Evolutionary conservation across 1,140 invertebrate genomes (phyloP).

Genomic region (Melitaea cinxia): DNA sequence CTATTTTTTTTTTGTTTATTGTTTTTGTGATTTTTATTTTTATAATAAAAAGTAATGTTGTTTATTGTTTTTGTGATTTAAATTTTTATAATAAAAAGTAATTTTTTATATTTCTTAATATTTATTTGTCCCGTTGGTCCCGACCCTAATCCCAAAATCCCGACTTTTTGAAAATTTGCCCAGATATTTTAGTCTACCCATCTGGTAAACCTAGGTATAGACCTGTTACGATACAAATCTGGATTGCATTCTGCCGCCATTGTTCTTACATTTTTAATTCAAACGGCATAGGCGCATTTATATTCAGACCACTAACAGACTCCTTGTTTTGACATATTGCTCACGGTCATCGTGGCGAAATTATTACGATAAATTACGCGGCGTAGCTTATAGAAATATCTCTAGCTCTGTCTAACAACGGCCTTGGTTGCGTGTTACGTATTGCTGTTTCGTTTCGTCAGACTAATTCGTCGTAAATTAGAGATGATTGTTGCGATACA

Average conservation of each 20-base stretch:
- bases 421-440: conserved; percentile 47
- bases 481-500: conserved; percentile 6
- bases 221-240: conserved; percentile 12
- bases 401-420: conserved; percentile 43
- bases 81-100: too few relatives aligned
- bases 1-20: too few relatives aligned
- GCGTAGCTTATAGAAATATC: conserved; percentile 41
- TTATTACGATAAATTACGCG: conserved; percentile 53
- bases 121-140: too few relatives aligned
- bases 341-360: conserved; percentile 65
- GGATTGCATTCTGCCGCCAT: conserved; percentile 11
- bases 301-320: conserved; percentile 33
- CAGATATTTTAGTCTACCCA: too few relatives aligned
- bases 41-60: too few relatives aligned
- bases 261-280: conserved; percentile 40
- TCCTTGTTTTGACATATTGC: conserved; percentile 56
- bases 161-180: too few relatives aligned
- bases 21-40: too few relatives aligned
- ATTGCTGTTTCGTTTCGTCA: conserved; percentile 40
- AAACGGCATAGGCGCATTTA: conserved; percentile 29
- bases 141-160: too few relatives aligned
- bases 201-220: too few relatives aligned
- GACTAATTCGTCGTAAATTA: conserved; percentile 20
- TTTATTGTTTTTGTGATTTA: too few relatives aligned
- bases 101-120: too few relatives aligned